Base-by-base conservation (phyloP, 2,888 invertebrate genomes). In the Arenicola marina region DNA sequence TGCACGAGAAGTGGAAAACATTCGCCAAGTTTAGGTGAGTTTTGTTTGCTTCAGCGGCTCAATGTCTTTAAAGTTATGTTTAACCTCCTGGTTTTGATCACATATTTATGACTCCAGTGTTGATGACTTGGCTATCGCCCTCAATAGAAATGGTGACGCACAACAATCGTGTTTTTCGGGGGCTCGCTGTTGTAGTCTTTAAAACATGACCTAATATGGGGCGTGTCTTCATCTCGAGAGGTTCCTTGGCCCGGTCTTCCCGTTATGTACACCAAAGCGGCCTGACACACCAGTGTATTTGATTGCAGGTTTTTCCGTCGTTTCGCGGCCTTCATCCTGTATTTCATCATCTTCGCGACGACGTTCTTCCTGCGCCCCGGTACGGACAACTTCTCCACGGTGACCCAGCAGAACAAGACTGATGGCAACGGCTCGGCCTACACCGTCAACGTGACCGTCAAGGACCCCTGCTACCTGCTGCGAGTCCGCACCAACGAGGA, bases 1-100 rank as follows among this genome's bases (percentile, higher is more conserved):
- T 99, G 15, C 91, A 95, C 79, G 95, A 95, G 2, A 99, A 99
- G 86, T 99, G 98, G 98, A 93, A 95, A 76, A 92, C 95, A 0
- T 98, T 96, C 82, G 95, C 95, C 28, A 74, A 76, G 62, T 75
- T 65, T 68, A 77, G 80, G 80, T 82, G 68, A 34, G 33, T 38
- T 38, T n/a, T n/a, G n/a, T n/a, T n/a, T n/a, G n/a, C n/a, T n/a
- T n/a, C n/a, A n/a, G n/a, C n/a, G n/a, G n/a, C n/a, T n/a, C n/a
- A n/a, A n/a, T n/a, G n/a, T n/a, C n/a, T n/a, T n/a, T n/a, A n/a
- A n/a, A n/a, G n/a, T n/a, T n/a, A n/a, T n/a, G n/a, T n/a, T n/a
- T n/a, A n/a, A n/a, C n/a, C n/a, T n/a, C n/a, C n/a, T n/a, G n/a
- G n/a, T n/a, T n/a, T n/a, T n/a, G n/a, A n/a, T 38, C 11, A 15